Percentiles rank a stretch among this genome's conserved stretches.
Conservation (phyloP, 2,888 invertebrate genomes). For the Augochlorella aurata region DNA sequence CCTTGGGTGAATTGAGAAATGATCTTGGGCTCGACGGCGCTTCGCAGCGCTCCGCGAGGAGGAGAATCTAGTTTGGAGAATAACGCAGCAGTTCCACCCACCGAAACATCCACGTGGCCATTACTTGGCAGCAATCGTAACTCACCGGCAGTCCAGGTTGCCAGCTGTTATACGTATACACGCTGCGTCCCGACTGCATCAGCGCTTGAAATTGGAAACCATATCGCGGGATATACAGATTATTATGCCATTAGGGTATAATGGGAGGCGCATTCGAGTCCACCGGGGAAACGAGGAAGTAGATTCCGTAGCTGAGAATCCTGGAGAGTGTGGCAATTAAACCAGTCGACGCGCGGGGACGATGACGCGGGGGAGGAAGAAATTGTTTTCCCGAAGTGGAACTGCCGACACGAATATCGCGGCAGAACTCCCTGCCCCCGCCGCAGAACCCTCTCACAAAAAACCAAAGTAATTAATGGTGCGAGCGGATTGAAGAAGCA, state of each 20-base stretch:
- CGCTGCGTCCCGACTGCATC: slow-evolving; percentile 64
- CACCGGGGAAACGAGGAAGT: slow-evolving; percentile 62
- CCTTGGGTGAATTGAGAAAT: slow-evolving; percentile 47
- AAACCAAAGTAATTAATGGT: slow-evolving; percentile 60
- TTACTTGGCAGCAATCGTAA: slow-evolving; percentile 65
- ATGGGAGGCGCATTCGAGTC: slow-evolving; percentile 65
- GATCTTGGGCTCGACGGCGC: slow-evolving; percentile 37
- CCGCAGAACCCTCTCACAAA: slow-evolving; percentile 9
- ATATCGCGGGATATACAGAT: slow-evolving; percentile 74
- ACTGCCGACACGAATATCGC: slow-evolving; percentile 32
- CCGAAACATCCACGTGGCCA: slow-evolving; percentile 63
- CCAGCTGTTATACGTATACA: slow-evolving; percentile 60
- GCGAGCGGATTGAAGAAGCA: slow-evolving; percentile 38
- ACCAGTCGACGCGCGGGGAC: slow-evolving; percentile 54
- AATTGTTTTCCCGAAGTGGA: slow-evolving; percentile 61
- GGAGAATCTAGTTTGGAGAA: slow-evolving; percentile 50
- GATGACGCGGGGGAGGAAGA: slow-evolving; percentile 52
- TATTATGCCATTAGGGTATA: slow-evolving; percentile 74
- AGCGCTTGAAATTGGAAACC: slow-evolving; percentile 73
- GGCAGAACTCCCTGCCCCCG: neutral
- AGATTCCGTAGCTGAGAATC: slow-evolving; percentile 59
- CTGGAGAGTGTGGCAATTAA: slow-evolving; percentile 64
- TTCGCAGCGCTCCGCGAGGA: too few species aligned
- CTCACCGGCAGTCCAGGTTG: slow-evolving; percentile 56
- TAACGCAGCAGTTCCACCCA: slow-evolving; percentile 34